Evolutionary conservation across 2,113 vertebrate species (phyloP).

Genomic region (Bubo scandiacus): DNA sequence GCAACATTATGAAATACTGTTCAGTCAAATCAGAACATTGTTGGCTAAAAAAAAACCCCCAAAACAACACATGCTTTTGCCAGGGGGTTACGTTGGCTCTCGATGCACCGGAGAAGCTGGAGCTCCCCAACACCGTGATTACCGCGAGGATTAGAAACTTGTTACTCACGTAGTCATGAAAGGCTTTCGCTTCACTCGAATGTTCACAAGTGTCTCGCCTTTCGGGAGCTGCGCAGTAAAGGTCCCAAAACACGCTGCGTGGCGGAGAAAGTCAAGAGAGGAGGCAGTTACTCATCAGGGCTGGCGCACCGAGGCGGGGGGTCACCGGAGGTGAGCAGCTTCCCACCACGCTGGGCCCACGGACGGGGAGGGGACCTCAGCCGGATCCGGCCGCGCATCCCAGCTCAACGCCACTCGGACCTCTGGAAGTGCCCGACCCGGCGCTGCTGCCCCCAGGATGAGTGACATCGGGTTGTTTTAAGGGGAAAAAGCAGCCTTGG

Average conservation of each 20-base stretch:
- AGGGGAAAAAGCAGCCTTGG: not conserved
- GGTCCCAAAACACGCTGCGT: conserved; percentile 97
- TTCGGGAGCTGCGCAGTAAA: conserved; percentile 98
- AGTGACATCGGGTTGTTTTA: rapidly evolving
- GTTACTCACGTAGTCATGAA: conserved; percentile 99
- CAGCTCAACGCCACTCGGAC: rapidly evolving
- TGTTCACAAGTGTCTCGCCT: conserved; percentile 99
- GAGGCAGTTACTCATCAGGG: conserved; percentile 39
- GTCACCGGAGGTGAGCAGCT: not conserved
- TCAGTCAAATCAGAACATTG: conserved; percentile 45
- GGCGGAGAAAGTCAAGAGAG: conserved; percentile 41
- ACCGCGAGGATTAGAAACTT: conserved; percentile 71
- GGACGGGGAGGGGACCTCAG: not conserved
- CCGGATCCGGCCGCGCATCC: rapidly evolving
- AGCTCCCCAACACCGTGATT: conserved; percentile 68
- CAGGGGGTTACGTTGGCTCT: conserved; percentile 14
- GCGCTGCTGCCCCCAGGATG: not conserved
- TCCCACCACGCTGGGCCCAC: not conserved
- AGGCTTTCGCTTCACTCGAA: conserved; percentile 99
- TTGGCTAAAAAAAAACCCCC: not conserved
- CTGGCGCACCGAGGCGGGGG: not conserved
- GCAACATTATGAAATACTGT: conserved; percentile 53
- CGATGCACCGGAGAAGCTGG: not conserved
- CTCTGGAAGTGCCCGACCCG: rapidly evolving
- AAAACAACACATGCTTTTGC: not conserved